A percentile compares a stretch with the other conserved stretches of the same genome.
These are phyloP conservation scores for Daboia siamensis DNA, from an alignment of 2,113 vertebrate genomes.

Conservation along the genomic window DNA sequence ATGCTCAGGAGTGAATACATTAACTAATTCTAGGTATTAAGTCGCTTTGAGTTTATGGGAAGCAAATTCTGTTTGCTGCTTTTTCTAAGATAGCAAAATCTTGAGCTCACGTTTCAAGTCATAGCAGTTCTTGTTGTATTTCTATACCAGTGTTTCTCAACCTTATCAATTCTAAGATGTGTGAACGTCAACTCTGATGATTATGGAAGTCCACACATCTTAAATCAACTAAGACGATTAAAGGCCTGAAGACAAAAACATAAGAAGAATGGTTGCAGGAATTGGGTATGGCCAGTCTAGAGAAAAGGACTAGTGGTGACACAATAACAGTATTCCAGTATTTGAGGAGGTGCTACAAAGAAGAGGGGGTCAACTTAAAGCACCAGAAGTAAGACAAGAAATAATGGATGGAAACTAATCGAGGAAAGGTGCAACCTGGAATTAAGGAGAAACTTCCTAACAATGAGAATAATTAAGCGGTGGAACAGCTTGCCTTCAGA, in stretches of 20 bases:
- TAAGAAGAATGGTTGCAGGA: background rate
- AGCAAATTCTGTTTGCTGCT: background rate
- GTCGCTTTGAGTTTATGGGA: background rate
- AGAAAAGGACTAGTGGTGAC: background rate
- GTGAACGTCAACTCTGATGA: background rate
- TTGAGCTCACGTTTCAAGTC: background rate
- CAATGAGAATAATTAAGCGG: background rate
- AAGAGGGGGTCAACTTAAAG: background rate
- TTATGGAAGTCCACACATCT: background rate
- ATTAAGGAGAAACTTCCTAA: background rate
- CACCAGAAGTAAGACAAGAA: background rate
- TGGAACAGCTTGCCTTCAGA: background rate
- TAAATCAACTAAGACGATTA: background rate
- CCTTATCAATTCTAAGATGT: background rate
- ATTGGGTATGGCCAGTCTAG: background rate
- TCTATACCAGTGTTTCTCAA: background rate
- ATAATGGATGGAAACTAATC: background rate
- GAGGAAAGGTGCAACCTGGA: background rate
- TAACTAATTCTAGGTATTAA: background rate
- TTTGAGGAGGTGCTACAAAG: background rate
- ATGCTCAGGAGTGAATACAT: background rate
- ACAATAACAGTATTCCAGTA: background rate
- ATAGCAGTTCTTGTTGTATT: constrained; percentile 43
- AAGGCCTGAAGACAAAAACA: background rate
- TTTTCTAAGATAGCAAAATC: background rate